Conservation (phyloP, 2,113 vertebrate genomes). For the Amphiprion ocellaris region DNA sequence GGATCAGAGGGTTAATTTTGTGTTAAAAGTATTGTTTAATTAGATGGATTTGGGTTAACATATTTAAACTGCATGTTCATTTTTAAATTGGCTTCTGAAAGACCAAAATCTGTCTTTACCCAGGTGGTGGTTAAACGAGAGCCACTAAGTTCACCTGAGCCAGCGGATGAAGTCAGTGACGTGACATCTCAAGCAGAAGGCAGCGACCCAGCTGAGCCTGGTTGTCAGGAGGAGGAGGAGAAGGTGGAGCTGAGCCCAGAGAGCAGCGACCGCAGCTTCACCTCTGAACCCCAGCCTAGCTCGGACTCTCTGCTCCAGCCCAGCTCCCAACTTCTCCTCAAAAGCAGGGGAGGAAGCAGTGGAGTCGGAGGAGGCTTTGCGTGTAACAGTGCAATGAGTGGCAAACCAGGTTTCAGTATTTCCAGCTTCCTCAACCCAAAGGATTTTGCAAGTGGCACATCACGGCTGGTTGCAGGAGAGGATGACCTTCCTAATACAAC, state of each 20-base stretch:
- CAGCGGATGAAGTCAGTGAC: conserved; percentile 92
- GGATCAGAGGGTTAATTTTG: too few relatives aligned
- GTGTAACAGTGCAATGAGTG: conserved; percentile 82
- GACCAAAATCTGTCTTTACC: conserved; percentile 41
- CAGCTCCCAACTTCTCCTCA: conserved; percentile 90
- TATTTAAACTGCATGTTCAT: too few relatives aligned
- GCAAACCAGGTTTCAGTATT: conserved; percentile 90
- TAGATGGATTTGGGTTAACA: too few relatives aligned
- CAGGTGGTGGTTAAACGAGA: conserved; percentile 94
- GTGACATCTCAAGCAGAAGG: conserved; percentile 94
- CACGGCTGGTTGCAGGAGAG: conserved; percentile 81
- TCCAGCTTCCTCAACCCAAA: conserved; percentile 90
- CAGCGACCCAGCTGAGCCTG: conserved; percentile 85
- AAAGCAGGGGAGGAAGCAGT: conserved; percentile 73
- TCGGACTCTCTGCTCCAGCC: conserved; percentile 93
- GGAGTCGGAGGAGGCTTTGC: conserved; percentile 50
- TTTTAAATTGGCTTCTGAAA: too few relatives aligned
- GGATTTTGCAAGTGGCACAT: conserved; percentile 76
- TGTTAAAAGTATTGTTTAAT: too few relatives aligned
- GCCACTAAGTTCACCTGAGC: conserved; percentile 94
- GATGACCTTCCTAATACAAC: conserved; percentile 94
- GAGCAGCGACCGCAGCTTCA: conserved; percentile 95
- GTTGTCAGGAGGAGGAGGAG: conserved; percentile 88
- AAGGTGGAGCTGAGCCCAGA: conserved; percentile 96
- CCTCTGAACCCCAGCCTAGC: conserved; percentile 90